Conservation (phyloP, 2,888 invertebrate species). For the Sarcophaga subvicina region DNA sequence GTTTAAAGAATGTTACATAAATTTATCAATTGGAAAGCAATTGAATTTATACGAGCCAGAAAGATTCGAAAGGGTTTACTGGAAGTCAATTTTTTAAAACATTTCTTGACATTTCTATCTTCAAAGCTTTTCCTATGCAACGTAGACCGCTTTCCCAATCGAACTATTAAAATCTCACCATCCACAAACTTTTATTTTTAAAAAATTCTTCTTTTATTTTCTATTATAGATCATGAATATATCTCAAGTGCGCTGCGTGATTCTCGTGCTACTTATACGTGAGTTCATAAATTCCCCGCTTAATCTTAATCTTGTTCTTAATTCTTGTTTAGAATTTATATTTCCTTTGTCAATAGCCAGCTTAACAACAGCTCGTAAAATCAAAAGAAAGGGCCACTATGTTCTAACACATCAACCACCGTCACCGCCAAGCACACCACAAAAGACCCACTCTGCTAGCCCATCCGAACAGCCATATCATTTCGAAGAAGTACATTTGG, state of each 20-base stretch:
- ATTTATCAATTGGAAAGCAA: no score
- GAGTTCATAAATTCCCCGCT: slow-evolving; percentile 5
- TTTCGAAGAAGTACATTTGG: slow-evolving; percentile 75
- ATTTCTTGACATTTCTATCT: no score
- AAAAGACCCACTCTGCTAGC: neutral
- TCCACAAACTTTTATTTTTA: neutral
- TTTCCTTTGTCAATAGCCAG: slow-evolving; percentile 5
- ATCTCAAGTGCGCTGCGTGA: slow-evolving; percentile 8
- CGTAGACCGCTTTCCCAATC: no score
- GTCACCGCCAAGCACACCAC: slow-evolving; percentile 29
- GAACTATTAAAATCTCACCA: no score
- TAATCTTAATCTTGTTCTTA: neutral
- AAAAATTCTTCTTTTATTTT: neutral
- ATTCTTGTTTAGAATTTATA: neutral
- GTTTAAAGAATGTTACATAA: no score
- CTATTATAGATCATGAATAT: slow-evolving; percentile 44
- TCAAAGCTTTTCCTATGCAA: no score
- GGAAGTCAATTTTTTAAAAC: no score
- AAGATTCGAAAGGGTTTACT: no score
- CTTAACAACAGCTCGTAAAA: slow-evolving; percentile 60
- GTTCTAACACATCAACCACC: slow-evolving; percentile 39
- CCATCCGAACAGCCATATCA: slow-evolving; percentile 70
- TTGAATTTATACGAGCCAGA: no score
- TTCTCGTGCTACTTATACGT: slow-evolving; percentile 50
- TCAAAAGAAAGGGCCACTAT: slow-evolving; percentile 66